Conservation (phyloP, 2,113 vertebrate species). For the Toxotes jaculatrix region DNA sequence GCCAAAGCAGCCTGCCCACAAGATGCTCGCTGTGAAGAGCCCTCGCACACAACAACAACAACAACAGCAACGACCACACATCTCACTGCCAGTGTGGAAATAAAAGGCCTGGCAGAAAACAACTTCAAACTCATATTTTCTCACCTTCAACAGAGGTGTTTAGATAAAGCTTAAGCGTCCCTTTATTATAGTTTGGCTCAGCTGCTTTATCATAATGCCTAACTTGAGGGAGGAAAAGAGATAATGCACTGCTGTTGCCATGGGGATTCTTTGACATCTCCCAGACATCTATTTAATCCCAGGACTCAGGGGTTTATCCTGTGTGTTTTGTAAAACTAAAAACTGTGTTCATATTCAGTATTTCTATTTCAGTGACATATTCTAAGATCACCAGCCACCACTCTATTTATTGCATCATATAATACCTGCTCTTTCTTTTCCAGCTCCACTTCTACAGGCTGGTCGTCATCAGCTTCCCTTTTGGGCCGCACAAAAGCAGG, state of each 20-base stretch:
- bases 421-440: slow-evolving; percentile 88
- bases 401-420: neutral
- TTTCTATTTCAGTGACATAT: neutral
- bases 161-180: slow-evolving; percentile 25
- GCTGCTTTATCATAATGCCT: slow-evolving; percentile 31
- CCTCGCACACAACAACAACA: slow-evolving; percentile 45
- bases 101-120: slow-evolving; percentile 20
- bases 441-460: slow-evolving; percentile 88
- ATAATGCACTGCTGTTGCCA: slow-evolving; percentile 54
- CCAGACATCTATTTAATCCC: slow-evolving; percentile 42
- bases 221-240: slow-evolving; percentile 28
- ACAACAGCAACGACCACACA: slow-evolving; percentile 31
- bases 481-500: slow-evolving; percentile 92
- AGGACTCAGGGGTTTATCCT: slow-evolving; percentile 3
- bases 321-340: slow-evolving; percentile 13
- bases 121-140: slow-evolving; percentile 33
- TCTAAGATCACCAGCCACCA: neutral
- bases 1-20: slow-evolving; percentile 58
- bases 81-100: slow-evolving; percentile 24
- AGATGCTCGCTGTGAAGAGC: slow-evolving; percentile 56
- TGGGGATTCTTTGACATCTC: slow-evolving; percentile 60
- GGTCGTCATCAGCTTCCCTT: slow-evolving; percentile 89
- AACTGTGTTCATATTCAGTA: neutral
- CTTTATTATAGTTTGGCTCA: slow-evolving; percentile 8
- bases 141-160: slow-evolving; percentile 52